These are phyloP conservation scores for Cryptotermes secundus DNA, from an alignment of 1,140 invertebrate species.

Conservation along the genomic window DNA sequence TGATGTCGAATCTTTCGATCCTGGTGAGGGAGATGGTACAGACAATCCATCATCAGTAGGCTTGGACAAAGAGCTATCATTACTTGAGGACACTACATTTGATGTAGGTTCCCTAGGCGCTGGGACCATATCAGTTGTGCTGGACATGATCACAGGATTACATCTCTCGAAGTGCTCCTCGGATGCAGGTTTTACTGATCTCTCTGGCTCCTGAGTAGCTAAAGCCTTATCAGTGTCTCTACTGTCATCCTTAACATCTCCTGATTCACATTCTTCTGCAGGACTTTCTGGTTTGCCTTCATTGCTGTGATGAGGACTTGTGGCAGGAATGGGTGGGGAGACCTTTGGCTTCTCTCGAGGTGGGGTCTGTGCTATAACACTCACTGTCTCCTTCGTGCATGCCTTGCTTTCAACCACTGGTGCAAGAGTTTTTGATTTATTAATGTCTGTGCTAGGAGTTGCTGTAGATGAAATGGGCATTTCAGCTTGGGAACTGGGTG, in stretches of 20 bases:
- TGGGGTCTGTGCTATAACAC: constrained; percentile 30
- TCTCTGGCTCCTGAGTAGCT: not conserved
- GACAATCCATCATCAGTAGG: constrained; percentile 21
- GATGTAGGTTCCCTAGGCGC: not conserved
- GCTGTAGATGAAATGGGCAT: not conserved
- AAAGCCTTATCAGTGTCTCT: not conserved
- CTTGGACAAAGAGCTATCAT: not conserved
- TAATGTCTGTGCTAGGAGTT: not conserved
- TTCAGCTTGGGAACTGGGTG: not conserved
- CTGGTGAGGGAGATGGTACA: constrained; percentile 20
- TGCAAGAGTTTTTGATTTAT: constrained; percentile 20
- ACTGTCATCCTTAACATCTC: constrained; percentile 1
- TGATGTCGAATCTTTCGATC: constrained; percentile 14
- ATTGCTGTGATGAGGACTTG: not conserved
- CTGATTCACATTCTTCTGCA: constrained; percentile 10
- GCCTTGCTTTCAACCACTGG: not conserved
- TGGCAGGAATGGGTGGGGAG: not conserved
- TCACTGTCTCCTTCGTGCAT: constrained; percentile 23
- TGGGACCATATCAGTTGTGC: not conserved
- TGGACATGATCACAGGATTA: constrained; percentile 15
- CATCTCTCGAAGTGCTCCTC: not conserved
- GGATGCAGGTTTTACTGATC: not conserved
- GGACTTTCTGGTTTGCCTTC: not conserved
- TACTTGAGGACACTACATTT: not conserved
- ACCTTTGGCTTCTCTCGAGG: constrained; percentile 11